Conservation (phyloP, 1,140 invertebrate genomes). For the Drosophila pandora region DNA sequence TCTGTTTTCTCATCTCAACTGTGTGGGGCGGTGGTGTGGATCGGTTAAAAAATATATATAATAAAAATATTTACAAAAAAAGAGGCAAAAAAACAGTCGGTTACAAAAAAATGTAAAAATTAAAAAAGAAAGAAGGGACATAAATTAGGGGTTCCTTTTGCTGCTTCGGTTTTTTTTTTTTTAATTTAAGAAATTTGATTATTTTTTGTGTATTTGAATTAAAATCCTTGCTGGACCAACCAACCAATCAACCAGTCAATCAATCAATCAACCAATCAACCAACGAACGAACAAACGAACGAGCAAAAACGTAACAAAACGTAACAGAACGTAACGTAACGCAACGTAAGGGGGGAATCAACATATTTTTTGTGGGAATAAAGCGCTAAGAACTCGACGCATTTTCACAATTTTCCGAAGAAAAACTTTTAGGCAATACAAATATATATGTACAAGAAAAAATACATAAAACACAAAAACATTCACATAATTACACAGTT, state of each 20-base stretch:
- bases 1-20: slow-evolving; percentile 48
- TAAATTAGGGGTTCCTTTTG: slow-evolving; percentile 59
- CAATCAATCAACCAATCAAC: slow-evolving; percentile 31
- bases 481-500: slow-evolving; percentile 1
- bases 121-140: slow-evolving; percentile 73
- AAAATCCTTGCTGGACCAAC: slow-evolving; percentile 48
- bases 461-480: neutral
- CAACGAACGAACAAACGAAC: slow-evolving; percentile 58
- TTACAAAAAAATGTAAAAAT: slow-evolving; percentile 35
- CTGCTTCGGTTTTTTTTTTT: slow-evolving; percentile 36
- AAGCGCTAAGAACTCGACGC: slow-evolving; percentile 43
- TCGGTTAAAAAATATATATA: slow-evolving; percentile 32
- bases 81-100: slow-evolving; percentile 25
- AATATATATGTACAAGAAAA: slow-evolving; percentile 39
- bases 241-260: slow-evolving; percentile 46
- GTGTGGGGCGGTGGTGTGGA: neutral
- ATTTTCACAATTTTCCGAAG: slow-evolving; percentile 17
- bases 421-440: slow-evolving; percentile 33
- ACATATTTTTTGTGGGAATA: slow-evolving; percentile 4
- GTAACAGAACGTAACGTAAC: slow-evolving; percentile 39
- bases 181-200: slow-evolving; percentile 3
- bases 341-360: slow-evolving; percentile 32
- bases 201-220: slow-evolving; percentile 27
- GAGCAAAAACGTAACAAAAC: slow-evolving; percentile 61
- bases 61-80: slow-evolving; percentile 48